These are phyloP conservation scores for Phoxinus phoxinus DNA, from an alignment of 2,113 vertebrate species.

Conservation along the genomic window DNA sequence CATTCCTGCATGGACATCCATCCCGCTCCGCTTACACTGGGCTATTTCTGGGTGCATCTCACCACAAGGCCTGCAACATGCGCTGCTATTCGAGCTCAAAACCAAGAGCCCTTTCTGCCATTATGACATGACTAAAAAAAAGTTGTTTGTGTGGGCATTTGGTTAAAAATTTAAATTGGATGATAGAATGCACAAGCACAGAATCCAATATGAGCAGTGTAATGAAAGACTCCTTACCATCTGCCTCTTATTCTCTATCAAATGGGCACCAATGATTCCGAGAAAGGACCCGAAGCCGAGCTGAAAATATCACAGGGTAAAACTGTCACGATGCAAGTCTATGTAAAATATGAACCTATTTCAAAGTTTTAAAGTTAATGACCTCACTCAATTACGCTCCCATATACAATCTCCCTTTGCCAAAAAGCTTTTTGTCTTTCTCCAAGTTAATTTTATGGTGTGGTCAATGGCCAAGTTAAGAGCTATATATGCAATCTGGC, in stretches of 20 bases:
- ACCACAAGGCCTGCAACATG: slow-evolving; percentile 59
- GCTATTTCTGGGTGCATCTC: slow-evolving; percentile 74
- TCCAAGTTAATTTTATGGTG: background rate
- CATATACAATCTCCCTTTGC: background rate
- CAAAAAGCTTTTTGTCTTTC: background rate
- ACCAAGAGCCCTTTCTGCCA: slow-evolving; percentile 4
- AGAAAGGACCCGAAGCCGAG: slow-evolving; percentile 97
- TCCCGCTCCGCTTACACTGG: slow-evolving; percentile 73
- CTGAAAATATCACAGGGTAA: slow-evolving; percentile 77
- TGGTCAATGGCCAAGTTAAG: background rate
- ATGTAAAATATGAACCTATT: background rate
- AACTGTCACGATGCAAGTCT: slow-evolving; percentile 49
- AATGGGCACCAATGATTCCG: slow-evolving; percentile 96
- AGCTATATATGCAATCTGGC: background rate
- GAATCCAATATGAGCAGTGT: slow-evolving; percentile 54
- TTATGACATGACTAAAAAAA: slow-evolving; percentile 20
- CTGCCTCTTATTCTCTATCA: slow-evolving; percentile 98
- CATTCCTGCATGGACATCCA: slow-evolving; percentile 70
- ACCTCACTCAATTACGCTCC: background rate
- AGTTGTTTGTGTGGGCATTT: background rate
- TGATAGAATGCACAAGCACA: slow-evolving; percentile 8
- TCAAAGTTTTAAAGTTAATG: background rate
- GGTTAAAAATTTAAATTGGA: background rate
- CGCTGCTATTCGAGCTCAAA: slow-evolving; percentile 52
- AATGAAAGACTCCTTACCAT: slow-evolving; percentile 87